A percentile compares a stretch with the other conserved stretches of the same genome.
Conservation (phyloP, 2,888 invertebrate genomes). For the Cyrtodaria siliqua region DNA sequence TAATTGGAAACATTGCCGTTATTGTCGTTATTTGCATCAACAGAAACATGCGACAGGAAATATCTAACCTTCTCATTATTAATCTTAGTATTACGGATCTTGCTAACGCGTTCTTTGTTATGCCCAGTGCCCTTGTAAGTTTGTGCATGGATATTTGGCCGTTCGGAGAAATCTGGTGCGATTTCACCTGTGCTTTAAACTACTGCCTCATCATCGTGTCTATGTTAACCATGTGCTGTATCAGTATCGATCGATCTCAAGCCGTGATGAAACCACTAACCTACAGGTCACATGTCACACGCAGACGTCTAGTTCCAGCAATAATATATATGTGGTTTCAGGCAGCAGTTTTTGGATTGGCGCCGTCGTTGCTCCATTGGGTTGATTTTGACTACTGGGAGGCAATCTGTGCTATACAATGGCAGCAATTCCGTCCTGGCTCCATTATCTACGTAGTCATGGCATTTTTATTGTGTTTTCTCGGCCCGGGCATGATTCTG, state of each 20-base stretch:
- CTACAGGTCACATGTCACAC: conserved; percentile 73
- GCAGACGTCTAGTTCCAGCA: conserved; percentile 50
- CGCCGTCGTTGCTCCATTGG: conserved; percentile 78
- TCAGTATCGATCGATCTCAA: conserved; percentile 83
- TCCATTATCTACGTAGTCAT: conserved; percentile 79
- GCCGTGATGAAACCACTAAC: conserved; percentile 80
- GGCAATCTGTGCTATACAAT: conserved; percentile 83
- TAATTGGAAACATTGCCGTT: conserved; percentile 78
- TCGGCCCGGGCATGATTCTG: conserved; percentile 78
- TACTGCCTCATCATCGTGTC: conserved; percentile 85
- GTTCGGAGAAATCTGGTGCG: conserved; percentile 69
- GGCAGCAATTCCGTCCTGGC: conserved; percentile 71
- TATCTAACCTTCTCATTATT: conserved; percentile 79
- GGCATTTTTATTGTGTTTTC: conserved; percentile 81
- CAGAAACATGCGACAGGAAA: conserved; percentile 70
- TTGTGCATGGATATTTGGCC: conserved; percentile 73
- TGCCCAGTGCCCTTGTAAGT: conserved; percentile 74
- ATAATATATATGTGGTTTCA: conserved; percentile 81
- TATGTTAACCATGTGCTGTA: conserved; percentile 83
- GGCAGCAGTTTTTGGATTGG: conserved; percentile 78
- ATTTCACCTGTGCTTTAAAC: conserved; percentile 80
- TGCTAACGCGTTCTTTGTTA: conserved; percentile 74
- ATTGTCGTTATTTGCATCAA: conserved; percentile 72
- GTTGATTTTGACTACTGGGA: conserved; percentile 85
- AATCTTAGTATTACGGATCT: conserved; percentile 82